A percentile compares a stretch with the other conserved stretches of the same genome.
phyloP scores from a whole-genome alignment of 2,113 vertebrate species.

The Heterotis niloticus region DNA sequence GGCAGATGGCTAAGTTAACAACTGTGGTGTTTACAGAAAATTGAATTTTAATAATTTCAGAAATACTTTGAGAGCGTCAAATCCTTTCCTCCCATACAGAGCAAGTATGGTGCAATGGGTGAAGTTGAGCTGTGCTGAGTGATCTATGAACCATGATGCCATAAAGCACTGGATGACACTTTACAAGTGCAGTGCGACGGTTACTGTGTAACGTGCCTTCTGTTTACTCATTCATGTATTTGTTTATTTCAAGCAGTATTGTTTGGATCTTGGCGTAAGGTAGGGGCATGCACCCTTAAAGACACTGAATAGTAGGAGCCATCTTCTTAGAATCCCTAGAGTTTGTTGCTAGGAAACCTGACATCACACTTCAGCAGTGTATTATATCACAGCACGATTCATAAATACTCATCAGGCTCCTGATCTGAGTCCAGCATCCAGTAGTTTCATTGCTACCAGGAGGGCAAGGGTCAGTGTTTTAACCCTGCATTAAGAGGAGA shows the following conservation, averaged over 20 bases:
- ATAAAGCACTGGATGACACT: neutral
- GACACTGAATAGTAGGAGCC: too few species aligned
- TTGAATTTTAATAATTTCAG: neutral
- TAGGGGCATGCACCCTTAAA: neutral
- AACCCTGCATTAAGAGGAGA: too few species aligned
- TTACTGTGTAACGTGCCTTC: neutral
- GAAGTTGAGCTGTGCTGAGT: neutral
- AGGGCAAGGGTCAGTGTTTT: neutral
- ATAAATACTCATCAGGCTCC: neutral
- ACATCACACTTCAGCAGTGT: slow-evolving; percentile 3
- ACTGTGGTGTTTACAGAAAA: neutral
- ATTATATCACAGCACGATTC: neutral
- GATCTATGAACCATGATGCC: neutral
- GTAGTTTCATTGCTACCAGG: neutral
- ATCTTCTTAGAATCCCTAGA: neutral
- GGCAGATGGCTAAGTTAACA: neutral
- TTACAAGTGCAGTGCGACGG: neutral
- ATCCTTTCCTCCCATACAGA: neutral
- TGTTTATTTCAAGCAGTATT: too few species aligned
- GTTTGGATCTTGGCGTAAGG: neutral
- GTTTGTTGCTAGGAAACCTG: slow-evolving; percentile 10
- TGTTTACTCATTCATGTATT: neutral
- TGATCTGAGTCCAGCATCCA: neutral
- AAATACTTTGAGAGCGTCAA: neutral
- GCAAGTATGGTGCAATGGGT: neutral